These are phyloP conservation scores for Nysson spinosus DNA, from an alignment of 2,888 invertebrate genomes.

Conservation along the genomic window DNA sequence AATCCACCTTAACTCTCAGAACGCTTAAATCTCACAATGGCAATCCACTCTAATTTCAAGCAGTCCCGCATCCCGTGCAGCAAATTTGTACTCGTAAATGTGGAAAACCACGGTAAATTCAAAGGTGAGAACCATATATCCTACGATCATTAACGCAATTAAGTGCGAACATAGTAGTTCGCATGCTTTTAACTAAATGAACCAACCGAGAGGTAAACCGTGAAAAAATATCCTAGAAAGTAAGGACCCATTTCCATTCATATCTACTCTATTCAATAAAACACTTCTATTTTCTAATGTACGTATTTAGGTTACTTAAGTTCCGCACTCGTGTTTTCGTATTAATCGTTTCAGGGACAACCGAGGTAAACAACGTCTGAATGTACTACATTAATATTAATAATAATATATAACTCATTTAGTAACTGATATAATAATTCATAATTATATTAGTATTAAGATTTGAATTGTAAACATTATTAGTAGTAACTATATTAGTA, in stretches of 20 bases:
- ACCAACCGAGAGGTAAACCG: slow-evolving; percentile 56
- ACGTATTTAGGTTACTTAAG: no score
- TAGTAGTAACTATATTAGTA: no score
- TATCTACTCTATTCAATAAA: no score
- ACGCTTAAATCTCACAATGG: slow-evolving; percentile 15
- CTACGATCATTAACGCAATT: slow-evolving; percentile 50
- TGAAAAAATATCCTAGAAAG: slow-evolving; percentile 18
- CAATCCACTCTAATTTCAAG: slow-evolving; percentile 3
- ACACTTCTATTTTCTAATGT: no score
- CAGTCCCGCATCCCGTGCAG: slow-evolving; percentile 11
- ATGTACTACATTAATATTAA: no score
- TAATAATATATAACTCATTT: no score
- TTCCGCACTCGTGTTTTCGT: no score
- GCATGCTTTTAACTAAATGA: slow-evolving; percentile 70
- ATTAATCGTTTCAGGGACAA: no score
- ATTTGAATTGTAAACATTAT: no score
- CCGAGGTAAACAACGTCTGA: no score
- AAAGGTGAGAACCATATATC: slow-evolving; percentile 15
- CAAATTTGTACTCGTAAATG: slow-evolving; percentile 7
- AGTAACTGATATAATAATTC: no score
- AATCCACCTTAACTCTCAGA: slow-evolving; percentile 2
- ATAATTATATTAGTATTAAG: no score
- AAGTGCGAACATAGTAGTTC: slow-evolving; percentile 42
- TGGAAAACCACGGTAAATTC: slow-evolving; percentile 46
- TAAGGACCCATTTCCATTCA: slow-evolving; percentile 33